Evolutionary conservation across 2,888 invertebrate genomes (phyloP).

Genomic region (Toxonevra muliebris): DNA sequence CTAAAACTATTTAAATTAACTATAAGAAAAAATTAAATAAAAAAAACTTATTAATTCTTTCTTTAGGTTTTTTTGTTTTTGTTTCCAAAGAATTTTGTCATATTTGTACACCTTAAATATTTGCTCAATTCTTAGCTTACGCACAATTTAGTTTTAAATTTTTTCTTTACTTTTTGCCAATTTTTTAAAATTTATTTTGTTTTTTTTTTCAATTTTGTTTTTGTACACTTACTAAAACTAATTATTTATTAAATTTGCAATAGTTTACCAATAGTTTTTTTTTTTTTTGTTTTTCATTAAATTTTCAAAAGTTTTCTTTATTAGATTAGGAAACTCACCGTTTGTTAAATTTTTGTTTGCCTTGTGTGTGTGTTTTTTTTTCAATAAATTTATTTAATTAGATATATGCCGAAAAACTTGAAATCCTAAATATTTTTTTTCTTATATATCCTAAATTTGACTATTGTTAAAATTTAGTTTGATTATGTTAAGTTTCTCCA

Average conservation of each 20-base stretch:
- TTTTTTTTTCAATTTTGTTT: not conserved
- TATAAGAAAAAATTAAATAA: slow-evolving; percentile 17
- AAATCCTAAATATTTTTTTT: slow-evolving; percentile 47
- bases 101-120: too few relatives aligned
- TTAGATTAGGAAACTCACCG: slow-evolving; percentile 63
- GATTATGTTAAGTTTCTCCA: slow-evolving; percentile 42
- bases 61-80: slow-evolving; percentile 13
- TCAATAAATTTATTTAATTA: slow-evolving; percentile 43
- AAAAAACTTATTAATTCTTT: not conserved
- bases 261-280: slow-evolving; percentile 26
- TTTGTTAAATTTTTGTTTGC: slow-evolving; percentile 46
- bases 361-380: slow-evolving; percentile 43
- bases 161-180: not conserved
- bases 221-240: slow-evolving; percentile 18
- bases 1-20: slow-evolving; percentile 26
- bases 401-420: slow-evolving; percentile 41
- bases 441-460: slow-evolving; percentile 56
- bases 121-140: too few relatives aligned
- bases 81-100: not conserved
- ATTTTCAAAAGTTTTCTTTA: slow-evolving; percentile 38
- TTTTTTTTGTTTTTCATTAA: slow-evolving; percentile 43
- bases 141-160: slow-evolving; percentile 4
- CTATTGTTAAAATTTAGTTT: slow-evolving; percentile 57
- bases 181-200: not conserved
- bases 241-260: slow-evolving; percentile 21